Evolutionary conservation across 2,113 vertebrate species (phyloP).

Genomic region (Phaetusa simplex): DNA sequence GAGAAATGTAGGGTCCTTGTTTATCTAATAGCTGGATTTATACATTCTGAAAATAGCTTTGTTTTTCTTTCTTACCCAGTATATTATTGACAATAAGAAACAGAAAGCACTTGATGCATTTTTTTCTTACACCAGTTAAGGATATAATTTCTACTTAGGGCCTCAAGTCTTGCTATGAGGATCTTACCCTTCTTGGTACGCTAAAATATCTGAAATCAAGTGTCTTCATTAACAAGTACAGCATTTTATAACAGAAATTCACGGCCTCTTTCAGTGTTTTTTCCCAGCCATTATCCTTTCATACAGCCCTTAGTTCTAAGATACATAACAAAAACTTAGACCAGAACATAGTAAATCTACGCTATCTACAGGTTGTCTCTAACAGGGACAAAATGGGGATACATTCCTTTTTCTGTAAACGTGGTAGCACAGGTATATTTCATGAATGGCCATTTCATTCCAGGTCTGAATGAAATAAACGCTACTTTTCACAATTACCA

Average conservation of each 20-base stretch:
- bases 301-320: not conserved
- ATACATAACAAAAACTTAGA: not conserved
- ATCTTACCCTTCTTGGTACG: not conserved
- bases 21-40: not conserved
- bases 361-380: not conserved
- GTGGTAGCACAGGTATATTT: not conserved
- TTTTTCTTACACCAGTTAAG: not conserved
- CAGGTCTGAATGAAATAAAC: not conserved
- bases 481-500: not conserved
- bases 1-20: not conserved
- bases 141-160: not conserved
- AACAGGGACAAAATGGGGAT: not conserved
- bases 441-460: not conserved
- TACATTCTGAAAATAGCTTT: not conserved
- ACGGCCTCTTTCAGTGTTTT: not conserved
- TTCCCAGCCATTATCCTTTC: not conserved
- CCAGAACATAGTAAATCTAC: not conserved
- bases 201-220: not conserved
- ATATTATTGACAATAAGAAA: conserved; percentile 25
- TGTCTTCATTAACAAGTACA: not conserved
- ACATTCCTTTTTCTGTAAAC: not conserved
- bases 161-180: not conserved
- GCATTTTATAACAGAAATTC: not conserved
- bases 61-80: not conserved
- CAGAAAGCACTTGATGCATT: not conserved